Percentiles rank a stretch among this genome's conserved stretches.
These are phyloP conservation scores for Fistularia commersonii DNA, from an alignment of 2,797 vertebrate species.

Conservation along the genomic window DNA sequence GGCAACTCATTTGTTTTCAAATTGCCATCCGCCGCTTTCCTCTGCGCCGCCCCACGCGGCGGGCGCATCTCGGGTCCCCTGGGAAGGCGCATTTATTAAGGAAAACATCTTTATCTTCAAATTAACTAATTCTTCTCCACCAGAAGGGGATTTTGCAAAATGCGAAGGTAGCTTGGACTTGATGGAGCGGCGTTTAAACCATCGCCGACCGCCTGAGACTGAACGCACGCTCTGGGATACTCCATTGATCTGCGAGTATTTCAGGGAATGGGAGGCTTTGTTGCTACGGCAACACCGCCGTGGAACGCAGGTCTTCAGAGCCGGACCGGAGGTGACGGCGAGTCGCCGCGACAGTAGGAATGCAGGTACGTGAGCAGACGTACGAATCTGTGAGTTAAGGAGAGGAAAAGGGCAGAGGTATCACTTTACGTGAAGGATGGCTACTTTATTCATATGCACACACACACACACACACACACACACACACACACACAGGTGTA, in stretches of 20 bases:
- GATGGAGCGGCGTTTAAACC: too few relatives aligned
- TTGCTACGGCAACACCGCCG: slow-evolving; percentile 76
- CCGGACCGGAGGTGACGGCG: slow-evolving; percentile 64
- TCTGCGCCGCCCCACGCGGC: too few relatives aligned
- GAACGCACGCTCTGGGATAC: too few relatives aligned
- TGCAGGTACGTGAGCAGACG: slow-evolving; percentile 39
- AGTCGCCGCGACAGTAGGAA: slow-evolving; percentile 56
- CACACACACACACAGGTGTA: too few relatives aligned
- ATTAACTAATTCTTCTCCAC: too few relatives aligned
- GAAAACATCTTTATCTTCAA: too few relatives aligned
- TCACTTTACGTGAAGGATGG: slow-evolving; percentile 36
- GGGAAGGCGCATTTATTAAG: too few relatives aligned
- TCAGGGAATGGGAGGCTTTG: slow-evolving; percentile 56
- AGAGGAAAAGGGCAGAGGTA: slow-evolving; percentile 56
- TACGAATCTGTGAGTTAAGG: slow-evolving; percentile 39
- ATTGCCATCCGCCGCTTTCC: too few relatives aligned
- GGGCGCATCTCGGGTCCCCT: too few relatives aligned
- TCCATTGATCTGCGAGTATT: slow-evolving; percentile 73
- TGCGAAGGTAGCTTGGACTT: too few relatives aligned
- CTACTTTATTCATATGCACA: slow-evolving; percentile 30
- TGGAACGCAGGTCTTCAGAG: slow-evolving; percentile 77
- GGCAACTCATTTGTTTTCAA: too few relatives aligned
- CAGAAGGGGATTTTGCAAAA: not conserved
- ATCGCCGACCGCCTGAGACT: too few relatives aligned
- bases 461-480: slow-evolving; percentile 15